A percentile compares a stretch with the other conserved stretches of the same genome.
These are phyloP conservation scores for Corvus cornix DNA, from an alignment of 2,113 vertebrate genomes.

Conservation along the genomic window DNA sequence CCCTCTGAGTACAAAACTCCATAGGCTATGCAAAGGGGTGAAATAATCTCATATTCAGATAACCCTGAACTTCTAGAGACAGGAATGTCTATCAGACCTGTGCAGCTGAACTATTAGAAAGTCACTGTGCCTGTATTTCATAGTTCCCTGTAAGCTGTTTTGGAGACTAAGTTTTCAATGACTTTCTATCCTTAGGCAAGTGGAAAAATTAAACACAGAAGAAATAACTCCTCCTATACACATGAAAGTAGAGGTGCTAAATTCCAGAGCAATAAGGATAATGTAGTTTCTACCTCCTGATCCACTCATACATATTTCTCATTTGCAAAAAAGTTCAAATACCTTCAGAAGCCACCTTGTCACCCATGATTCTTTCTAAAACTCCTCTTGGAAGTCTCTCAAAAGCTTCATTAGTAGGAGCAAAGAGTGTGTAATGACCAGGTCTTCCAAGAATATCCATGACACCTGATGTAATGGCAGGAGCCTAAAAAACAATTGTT, in stretches of 20 bases:
- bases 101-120: neutral
- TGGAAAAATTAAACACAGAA: neutral
- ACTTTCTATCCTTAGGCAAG: neutral
- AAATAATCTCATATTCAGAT: neutral
- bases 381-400: conserved; percentile 81
- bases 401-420: conserved; percentile 94
- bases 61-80: neutral
- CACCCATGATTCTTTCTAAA: conserved; percentile 85
- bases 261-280: neutral
- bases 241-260: neutral
- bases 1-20: neutral
- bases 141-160: neutral
- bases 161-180: neutral
- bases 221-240: neutral
- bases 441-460: conserved; percentile 83
- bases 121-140: neutral
- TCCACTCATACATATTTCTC: neutral
- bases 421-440: conserved; percentile 93
- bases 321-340: neutral
- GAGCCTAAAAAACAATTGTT: conserved; percentile 72
- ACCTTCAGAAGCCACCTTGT: conserved; percentile 89
- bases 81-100: neutral
- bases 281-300: neutral
- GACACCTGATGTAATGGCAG: conserved; percentile 79
- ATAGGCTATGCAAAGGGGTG: neutral